These are phyloP conservation scores for Phthorimaea operculella DNA, from an alignment of 1,140 invertebrate genomes.

Conservation along the genomic window DNA sequence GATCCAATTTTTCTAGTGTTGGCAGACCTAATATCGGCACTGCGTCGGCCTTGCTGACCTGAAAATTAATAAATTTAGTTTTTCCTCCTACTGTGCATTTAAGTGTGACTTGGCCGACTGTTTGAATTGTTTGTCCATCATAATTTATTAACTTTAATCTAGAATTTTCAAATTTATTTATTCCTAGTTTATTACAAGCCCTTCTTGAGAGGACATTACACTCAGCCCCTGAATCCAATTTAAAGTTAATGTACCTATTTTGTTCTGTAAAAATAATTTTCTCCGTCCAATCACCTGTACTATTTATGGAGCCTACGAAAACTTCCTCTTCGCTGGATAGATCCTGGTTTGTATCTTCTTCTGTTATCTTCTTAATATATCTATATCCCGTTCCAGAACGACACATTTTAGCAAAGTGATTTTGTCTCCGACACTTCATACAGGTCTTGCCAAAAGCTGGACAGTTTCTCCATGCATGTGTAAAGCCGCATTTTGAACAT, in stretches of 20 bases:
- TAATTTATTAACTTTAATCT: no score
- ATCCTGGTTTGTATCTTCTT: neutral
- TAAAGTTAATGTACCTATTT: conserved; percentile 5
- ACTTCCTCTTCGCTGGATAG: neutral
- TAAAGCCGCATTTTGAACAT: conserved; percentile 4
- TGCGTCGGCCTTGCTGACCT: neutral
- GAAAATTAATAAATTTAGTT: neutral
- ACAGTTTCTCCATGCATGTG: neutral
- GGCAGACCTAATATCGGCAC: neutral
- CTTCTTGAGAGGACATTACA: conserved; percentile 1
- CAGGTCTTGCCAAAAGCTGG: conserved; percentile 4
- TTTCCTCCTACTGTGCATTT: no score
- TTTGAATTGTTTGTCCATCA: no score
- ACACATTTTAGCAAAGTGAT: conserved; percentile 4
- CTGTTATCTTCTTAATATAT: neutral
- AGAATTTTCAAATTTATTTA: no score
- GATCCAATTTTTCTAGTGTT: neutral
- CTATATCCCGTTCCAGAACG: neutral
- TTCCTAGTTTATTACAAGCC: no score
- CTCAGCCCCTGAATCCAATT: conserved; percentile 7
- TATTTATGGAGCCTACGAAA: neutral
- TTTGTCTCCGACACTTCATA: neutral
- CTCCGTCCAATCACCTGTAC: neutral
- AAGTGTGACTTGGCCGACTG: no score
- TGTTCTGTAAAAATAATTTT: neutral